Evolutionary conservation across 2,797 vertebrate species (phyloP), one percentile per base, ranked within the genome.

Genomic region (Pangasius macronema): DNA sequence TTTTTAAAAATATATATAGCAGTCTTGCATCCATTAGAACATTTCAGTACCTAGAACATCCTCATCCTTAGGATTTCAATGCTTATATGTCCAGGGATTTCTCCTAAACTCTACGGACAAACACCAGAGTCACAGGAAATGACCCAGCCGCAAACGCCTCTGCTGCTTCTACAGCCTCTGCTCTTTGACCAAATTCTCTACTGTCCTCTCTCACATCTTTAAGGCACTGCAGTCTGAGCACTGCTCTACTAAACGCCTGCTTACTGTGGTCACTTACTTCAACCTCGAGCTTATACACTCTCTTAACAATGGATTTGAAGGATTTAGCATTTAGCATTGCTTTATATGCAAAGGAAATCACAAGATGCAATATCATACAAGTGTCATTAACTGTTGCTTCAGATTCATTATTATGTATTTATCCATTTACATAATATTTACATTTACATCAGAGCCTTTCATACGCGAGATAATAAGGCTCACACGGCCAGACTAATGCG

Each of bases 181-280:
- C 90, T 92, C 90, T 90, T 92, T 92, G 93, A 91, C 93, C 93
- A 86, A 92, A 88, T 87, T 39, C 82, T 87, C 70, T 85, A 89
- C 84, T 89, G 86, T 93, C 92, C 68, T 90, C 84, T 88, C 85
- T 92, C 89, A 90, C 89, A 86, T 85, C 16, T 42, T 61, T 75
- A 65, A 27, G 27, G 59, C 18, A 53, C 20, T 39, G 30, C 53
- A 36, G 67, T 82, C 49, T 63, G 55, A 82, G 39, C 72, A 13
- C 10, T 22, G 57, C 59, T 53, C 5, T 27, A 30, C 39, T 39
- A 14, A 82, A n/a, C n/a, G 5, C 33, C 49, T 84, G 30, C 65
- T 51, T 3, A 55, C 76, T 55, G 1, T 14, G 18, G 9, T 57
- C 8, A 46, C 59, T 82, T 79, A 82, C 30, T 67, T 91, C 92